Base-by-base conservation (phyloP, 2,113 vertebrate genomes). In the Halcyon malimbica region DNA sequence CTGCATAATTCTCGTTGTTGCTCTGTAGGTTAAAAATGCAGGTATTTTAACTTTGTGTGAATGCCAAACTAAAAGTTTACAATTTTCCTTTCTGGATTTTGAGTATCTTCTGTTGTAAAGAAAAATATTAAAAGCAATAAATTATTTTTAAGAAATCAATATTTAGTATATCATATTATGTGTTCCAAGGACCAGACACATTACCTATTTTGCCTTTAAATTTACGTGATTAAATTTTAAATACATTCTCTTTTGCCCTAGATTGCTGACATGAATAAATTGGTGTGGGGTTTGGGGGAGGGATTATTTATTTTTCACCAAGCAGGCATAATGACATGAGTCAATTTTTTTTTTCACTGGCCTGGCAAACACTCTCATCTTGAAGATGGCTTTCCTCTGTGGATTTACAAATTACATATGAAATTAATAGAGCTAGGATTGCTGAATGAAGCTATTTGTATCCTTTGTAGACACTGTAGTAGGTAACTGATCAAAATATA, bases 11-110 rank as follows among this genome's bases (percentile, higher is more conserved):
- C 97, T 97, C 94, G 95, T 98, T 96, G 97, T 98, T 97, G 96
- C 97, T 98, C 97, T 98, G 97, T 98, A 98, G 98, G 96, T 98
- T 98, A 94, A 98, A 97, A 97, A 98, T 98, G 98, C 98, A 98
- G 98, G 98, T 98, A 98, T 98, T 98, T 98, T 98, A 98, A 98
- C 98, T 98, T 99, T 98, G 99, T 99, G 99, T 99, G 98, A 99
- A 99, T 99, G 99, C 99, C 99, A 99, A 99, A 99, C 99, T 98
- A 98, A 99, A 97, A 99, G 99, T 99, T 99, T 99, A 99, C 99
- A 99, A 94, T 98, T 98, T 99, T 99, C 98, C 96, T 98, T 99
- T 99, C 98, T 98, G 98, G 98, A 98, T 98, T 99, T 99, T 99
- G 98, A 98, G 98, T 98, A 98, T 99, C 99, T 98, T 99, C 99